These are phyloP conservation scores for Theocolax elegans DNA, from an alignment of 1,140 invertebrate genomes.

Conservation along the genomic window DNA sequence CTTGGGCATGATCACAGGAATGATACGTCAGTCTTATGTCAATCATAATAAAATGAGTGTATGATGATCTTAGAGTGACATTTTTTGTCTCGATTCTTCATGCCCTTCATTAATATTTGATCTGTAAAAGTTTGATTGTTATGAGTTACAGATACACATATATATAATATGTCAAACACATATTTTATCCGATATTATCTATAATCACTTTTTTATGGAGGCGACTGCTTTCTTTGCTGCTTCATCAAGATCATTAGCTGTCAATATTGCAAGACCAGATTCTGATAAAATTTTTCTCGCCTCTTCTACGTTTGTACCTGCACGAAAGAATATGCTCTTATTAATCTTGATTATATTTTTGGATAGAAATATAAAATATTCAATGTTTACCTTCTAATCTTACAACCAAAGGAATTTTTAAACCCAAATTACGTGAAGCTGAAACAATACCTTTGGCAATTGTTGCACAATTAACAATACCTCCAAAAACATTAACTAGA, in stretches of 20 bases:
- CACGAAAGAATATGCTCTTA: slow-evolving; percentile 33
- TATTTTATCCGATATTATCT: slow-evolving; percentile 26
- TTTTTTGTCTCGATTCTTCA: slow-evolving; percentile 27
- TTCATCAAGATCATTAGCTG: slow-evolving; percentile 88
- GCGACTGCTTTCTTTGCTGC: slow-evolving; percentile 89
- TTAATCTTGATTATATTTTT: slow-evolving; percentile 11
- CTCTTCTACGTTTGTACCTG: slow-evolving; percentile 78
- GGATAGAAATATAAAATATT: too few species aligned
- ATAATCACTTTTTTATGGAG: slow-evolving; percentile 64
- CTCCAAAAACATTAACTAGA: slow-evolving; percentile 98
- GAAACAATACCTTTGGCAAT: slow-evolving; percentile 95
- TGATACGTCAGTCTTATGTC: slow-evolving; percentile 39
- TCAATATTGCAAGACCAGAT: slow-evolving; percentile 84
- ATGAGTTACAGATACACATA: slow-evolving; percentile 18
- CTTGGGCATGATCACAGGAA: slow-evolving; percentile 30
- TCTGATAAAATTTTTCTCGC: slow-evolving; percentile 81
- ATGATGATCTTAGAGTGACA: slow-evolving; percentile 38
- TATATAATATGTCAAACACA: not conserved
- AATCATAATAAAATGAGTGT: not conserved
- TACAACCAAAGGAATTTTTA: slow-evolving; percentile 91
- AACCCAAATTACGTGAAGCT: slow-evolving; percentile 82
- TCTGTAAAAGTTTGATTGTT: slow-evolving; percentile 38
- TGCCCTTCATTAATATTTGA: slow-evolving; percentile 23
- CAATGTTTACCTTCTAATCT: slow-evolving; percentile 94
- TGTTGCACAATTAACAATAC: slow-evolving; percentile 98